phyloP scores from a whole-genome alignment of 2,888 invertebrate genomes.

The Apodemia duryi region DNA sequence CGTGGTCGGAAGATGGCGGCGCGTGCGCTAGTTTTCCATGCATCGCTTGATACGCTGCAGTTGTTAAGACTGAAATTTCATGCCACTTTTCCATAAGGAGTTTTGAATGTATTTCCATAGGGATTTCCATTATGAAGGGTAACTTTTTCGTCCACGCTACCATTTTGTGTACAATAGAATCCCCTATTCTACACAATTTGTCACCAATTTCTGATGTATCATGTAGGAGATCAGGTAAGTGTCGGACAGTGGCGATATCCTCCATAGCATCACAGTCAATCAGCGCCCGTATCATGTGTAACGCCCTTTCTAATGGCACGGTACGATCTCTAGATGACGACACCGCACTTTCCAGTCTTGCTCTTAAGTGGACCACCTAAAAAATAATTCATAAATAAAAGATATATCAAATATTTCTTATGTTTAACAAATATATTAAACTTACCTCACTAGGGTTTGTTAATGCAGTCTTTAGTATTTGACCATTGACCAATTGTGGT shows the following conservation, averaged over 20 bases:
- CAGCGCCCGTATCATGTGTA: constrained; percentile 93
- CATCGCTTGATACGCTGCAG: constrained; percentile 95
- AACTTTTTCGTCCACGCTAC: constrained; percentile 99
- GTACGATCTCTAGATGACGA: constrained; percentile 91
- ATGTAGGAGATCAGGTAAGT: constrained; percentile 93
- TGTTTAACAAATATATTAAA: constrained; percentile 11
- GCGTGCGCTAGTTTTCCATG: constrained; percentile 82
- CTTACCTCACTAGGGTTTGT: constrained; percentile 93
- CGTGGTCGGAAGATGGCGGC: constrained; percentile 73
- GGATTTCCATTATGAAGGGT: constrained; percentile 97
- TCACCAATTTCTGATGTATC: constrained; percentile 95
- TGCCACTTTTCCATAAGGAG: constrained; percentile 99
- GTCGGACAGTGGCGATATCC: constrained; percentile 95
- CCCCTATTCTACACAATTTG: constrained; percentile 96
- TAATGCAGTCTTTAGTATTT: constrained; percentile 95
- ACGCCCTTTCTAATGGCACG: constrained; percentile 89
- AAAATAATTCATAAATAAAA: constrained; percentile 26
- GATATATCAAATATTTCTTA: constrained; percentile 10
- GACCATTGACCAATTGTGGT: constrained; percentile 92
- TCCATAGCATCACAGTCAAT: constrained; percentile 98
- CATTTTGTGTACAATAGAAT: constrained; percentile 98
- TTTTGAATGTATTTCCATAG: constrained; percentile 96
- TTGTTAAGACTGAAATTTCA: constrained; percentile 94
- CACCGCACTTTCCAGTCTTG: constrained; percentile 92
- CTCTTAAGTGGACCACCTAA: constrained; percentile 88